Evolutionary conservation across 2,888 invertebrate genomes (phyloP).

Genomic region (Phengaris alcon): DNA sequence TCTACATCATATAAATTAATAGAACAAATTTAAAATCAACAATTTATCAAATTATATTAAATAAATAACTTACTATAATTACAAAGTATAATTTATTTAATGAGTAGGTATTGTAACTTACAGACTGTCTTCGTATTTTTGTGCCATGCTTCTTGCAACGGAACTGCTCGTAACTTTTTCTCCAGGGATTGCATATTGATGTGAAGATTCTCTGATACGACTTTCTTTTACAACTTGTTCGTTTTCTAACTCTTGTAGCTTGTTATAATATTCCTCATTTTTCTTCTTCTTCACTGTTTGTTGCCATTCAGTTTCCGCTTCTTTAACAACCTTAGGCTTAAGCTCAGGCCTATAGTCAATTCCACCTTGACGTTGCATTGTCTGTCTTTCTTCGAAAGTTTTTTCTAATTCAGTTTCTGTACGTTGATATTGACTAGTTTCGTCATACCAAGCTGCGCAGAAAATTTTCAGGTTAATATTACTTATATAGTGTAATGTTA

Average conservation of each 20-base stretch:
- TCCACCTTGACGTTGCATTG: constrained; percentile 82
- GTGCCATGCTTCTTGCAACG: constrained; percentile 91
- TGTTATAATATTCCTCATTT: constrained; percentile 89
- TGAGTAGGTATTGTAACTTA: constrained; percentile 74
- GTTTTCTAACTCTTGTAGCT: constrained; percentile 89
- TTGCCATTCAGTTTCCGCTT: constrained; percentile 92
- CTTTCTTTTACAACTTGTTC: constrained; percentile 91
- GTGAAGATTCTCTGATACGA: constrained; percentile 85
- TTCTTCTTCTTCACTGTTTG: constrained; percentile 89
- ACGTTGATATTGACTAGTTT: constrained; percentile 91
- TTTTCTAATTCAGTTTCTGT: constrained; percentile 91
- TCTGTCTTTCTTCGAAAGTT: constrained; percentile 91
- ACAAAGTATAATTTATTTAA: constrained; percentile 31
- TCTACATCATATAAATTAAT: no score
- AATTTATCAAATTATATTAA: background rate
- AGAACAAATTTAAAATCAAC: background rate
- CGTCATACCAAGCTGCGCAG: constrained; percentile 93
- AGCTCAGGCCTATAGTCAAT: constrained; percentile 82
- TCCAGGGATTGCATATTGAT: constrained; percentile 91
- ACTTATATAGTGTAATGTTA: background rate
- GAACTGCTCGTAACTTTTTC: constrained; percentile 88
- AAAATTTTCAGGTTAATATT: constrained; percentile 37
- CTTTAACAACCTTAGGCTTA: constrained; percentile 83
- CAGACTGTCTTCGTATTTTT: constrained; percentile 90
- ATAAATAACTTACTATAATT: background rate